Evolutionary conservation across 1,140 invertebrate species (phyloP).

Genomic region (Eriosoma lanigerum): DNA sequence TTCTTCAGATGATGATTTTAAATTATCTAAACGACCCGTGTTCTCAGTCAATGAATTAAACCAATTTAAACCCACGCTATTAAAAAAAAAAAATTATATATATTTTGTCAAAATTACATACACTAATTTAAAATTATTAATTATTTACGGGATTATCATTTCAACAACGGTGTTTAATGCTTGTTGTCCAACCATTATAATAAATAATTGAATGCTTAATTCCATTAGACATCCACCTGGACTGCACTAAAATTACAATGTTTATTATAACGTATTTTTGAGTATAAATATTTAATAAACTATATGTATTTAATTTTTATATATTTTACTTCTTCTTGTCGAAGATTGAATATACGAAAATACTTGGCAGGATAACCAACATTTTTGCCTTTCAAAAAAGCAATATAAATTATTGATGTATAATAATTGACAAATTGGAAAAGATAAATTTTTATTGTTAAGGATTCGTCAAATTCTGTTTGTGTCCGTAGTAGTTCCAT

Average conservation of each 20-base stretch:
- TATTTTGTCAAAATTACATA: not conserved
- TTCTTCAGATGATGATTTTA: slow-evolving; percentile 53
- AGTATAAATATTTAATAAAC: not conserved
- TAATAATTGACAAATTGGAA: slow-evolving; percentile 99
- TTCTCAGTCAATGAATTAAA: slow-evolving; percentile 54
- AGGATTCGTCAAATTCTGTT: slow-evolving; percentile 95
- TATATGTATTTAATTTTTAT: no score
- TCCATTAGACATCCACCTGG: slow-evolving; percentile 93
- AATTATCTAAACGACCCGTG: slow-evolving; percentile 58
- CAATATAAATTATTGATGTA: slow-evolving; percentile 97
- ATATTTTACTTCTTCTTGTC: slow-evolving; percentile 77
- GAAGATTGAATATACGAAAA: slow-evolving; percentile 71
- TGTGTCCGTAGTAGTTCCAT: slow-evolving; percentile 92
- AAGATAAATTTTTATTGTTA: slow-evolving; percentile 95
- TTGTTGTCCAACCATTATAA: slow-evolving; percentile 97
- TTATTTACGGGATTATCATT: slow-evolving; percentile 67
- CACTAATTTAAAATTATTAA: not conserved
- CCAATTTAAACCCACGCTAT: slow-evolving; percentile 44
- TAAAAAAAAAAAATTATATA: not conserved
- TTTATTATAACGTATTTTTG: not conserved
- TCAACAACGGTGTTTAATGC: slow-evolving; percentile 88
- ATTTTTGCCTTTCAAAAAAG: slow-evolving; percentile 94
- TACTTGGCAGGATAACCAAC: slow-evolving; percentile 82
- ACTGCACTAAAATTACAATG: slow-evolving; percentile 63
- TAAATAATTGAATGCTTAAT: slow-evolving; percentile 88